Conservation (phyloP, 2,888 invertebrate genomes). For the Limenitis camilla region DNA sequence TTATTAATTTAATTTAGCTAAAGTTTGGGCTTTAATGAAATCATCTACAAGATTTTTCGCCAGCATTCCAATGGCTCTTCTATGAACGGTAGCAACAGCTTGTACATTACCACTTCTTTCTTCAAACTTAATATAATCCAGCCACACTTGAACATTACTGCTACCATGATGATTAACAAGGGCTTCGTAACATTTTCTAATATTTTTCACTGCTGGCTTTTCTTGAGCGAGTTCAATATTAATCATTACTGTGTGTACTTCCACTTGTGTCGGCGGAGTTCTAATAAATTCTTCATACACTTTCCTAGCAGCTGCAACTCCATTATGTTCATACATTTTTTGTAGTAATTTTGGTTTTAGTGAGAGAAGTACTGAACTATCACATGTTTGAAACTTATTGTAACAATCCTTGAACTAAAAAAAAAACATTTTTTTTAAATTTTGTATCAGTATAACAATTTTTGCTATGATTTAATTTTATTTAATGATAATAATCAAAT, state of each 20-base stretch:
- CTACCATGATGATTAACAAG: constrained; percentile 79
- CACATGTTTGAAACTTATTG: constrained; percentile 61
- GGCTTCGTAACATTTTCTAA: constrained; percentile 77
- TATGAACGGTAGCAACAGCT: constrained; percentile 71
- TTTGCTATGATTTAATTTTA: too few relatives aligned
- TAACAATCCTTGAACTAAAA: constrained; percentile 51
- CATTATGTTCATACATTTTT: constrained; percentile 67
- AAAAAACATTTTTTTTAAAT: background rate
- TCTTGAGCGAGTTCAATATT: constrained; percentile 66
- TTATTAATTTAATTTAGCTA: constrained; percentile 58
- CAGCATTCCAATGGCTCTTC: constrained; percentile 77
- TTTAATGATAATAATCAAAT: too few relatives aligned
- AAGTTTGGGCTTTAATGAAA: constrained; percentile 71
- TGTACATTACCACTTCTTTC: constrained; percentile 75
- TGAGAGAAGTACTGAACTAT: constrained; percentile 60
- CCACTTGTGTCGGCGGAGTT: constrained; percentile 74
- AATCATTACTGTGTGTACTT: constrained; percentile 78
- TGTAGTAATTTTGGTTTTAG: constrained; percentile 77
- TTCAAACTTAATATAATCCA: constrained; percentile 82
- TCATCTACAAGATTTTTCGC: constrained; percentile 67
- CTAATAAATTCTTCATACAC: constrained; percentile 76
- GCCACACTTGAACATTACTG: constrained; percentile 79
- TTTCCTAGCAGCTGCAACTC: constrained; percentile 75
- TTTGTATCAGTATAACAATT: background rate
- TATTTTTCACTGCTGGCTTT: constrained; percentile 57